A percentile compares a stretch with the other conserved stretches of the same genome.
Evolutionary conservation across 2,113 vertebrate genomes (phyloP).

Genomic region (Amblyopsis rosae): DNA sequence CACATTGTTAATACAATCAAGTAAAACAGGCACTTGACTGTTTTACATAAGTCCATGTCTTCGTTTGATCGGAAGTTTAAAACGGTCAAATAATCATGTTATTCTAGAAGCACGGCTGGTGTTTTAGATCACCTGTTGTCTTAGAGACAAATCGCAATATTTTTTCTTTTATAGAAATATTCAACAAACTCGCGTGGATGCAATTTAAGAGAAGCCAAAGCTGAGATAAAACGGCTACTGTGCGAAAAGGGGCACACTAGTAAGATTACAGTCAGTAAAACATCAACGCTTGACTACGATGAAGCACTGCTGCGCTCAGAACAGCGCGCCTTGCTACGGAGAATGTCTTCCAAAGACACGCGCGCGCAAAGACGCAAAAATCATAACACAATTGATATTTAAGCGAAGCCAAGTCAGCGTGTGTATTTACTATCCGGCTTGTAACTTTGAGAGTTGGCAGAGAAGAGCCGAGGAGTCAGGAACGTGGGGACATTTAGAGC

Average conservation of each 20-base stretch:
- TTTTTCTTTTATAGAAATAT: conserved; percentile 7
- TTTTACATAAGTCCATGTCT: conserved; percentile 76
- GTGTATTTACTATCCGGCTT: no score
- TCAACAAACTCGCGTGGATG: conserved; percentile 9
- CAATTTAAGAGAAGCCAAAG: conserved; percentile 28
- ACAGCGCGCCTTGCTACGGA: not conserved
- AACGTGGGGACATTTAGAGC: conserved; percentile 70
- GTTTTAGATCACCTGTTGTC: not conserved
- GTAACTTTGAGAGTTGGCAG: conserved; percentile 26
- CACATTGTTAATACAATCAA: conserved; percentile 75
- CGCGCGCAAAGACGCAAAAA: no score
- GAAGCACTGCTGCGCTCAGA: not conserved
- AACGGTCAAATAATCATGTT: conserved; percentile 61
- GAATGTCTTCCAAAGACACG: not conserved
- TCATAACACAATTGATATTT: no score
- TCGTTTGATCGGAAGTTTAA: conserved; percentile 31
- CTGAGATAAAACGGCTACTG: conserved; percentile 15
- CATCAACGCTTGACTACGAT: conserved; percentile 64
- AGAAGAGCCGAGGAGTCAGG: conserved; percentile 41
- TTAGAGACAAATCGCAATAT: conserved; percentile 4
- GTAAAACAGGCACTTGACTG: conserved; percentile 58
- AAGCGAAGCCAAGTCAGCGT: no score
- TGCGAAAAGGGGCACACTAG: conserved; percentile 58
- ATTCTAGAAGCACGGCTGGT: not conserved
- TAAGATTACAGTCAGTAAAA: conserved; percentile 72